Evolutionary conservation across 92 coral and sea anemone genomes (phyloP).

Genomic region (Virgularia gustaviana): DNA sequence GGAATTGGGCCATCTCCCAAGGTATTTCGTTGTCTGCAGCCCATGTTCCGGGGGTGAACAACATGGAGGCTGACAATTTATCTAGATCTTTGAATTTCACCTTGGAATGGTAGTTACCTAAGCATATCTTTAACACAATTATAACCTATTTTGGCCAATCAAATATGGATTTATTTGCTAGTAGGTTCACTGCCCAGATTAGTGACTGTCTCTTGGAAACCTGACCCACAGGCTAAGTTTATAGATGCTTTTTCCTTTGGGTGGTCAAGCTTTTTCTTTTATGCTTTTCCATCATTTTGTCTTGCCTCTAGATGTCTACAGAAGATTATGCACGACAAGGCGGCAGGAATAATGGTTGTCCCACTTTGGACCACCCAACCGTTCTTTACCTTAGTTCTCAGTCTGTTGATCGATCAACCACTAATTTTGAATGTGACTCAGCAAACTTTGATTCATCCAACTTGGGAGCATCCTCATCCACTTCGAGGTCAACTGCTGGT

Average conservation of each 20-base stretch:
- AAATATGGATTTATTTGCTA: conserved; percentile 54
- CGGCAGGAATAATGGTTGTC: not conserved
- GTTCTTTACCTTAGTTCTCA: not conserved
- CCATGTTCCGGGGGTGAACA: conserved; percentile 8
- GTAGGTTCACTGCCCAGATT: conserved; percentile 50
- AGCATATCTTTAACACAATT: not conserved
- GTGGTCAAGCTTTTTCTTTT: conserved; percentile 33
- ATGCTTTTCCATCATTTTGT: conserved; percentile 48
- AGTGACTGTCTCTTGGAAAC: conserved; percentile 46
- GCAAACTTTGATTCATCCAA: not conserved
- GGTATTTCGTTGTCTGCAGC: conserved; percentile 36
- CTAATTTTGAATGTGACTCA: not conserved
- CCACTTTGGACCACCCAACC: not conserved
- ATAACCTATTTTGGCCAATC: not conserved
- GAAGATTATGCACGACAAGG: conserved; percentile 13
- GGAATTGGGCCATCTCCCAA: conserved; percentile 50
- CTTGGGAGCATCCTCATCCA: not conserved
- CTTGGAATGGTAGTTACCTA: not conserved
- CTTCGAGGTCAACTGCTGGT: not conserved
- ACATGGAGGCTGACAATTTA: conserved; percentile 23
- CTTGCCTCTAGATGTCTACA: conserved; percentile 24
- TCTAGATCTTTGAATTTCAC: conserved; percentile 2
- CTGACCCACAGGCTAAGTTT: conserved; percentile 44
- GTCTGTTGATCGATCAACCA: not conserved
- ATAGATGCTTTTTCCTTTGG: conserved; percentile 1